Conservation (phyloP, 2,113 vertebrate genomes). For the Tetraodon nigroviridis region DNA sequence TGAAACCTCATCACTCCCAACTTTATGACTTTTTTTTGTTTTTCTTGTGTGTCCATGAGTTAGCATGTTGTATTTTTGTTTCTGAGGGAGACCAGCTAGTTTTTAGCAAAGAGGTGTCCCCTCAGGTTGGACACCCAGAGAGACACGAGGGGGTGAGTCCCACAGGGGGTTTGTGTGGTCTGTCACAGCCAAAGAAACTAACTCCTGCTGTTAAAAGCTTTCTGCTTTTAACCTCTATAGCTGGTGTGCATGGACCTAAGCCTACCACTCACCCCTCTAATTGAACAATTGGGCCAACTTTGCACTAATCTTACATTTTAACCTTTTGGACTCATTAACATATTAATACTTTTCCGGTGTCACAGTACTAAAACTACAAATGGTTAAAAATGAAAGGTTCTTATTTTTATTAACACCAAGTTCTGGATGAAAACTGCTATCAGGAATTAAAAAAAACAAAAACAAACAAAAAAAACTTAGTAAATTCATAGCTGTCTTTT, state of each 20-base stretch:
- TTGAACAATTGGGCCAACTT: not conserved
- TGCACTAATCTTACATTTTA: slow-evolving; percentile 9
- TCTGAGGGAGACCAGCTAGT: slow-evolving; percentile 69
- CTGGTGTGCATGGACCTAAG: slow-evolving; percentile 34
- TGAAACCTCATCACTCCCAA: not conserved
- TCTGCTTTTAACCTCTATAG: slow-evolving; percentile 24
- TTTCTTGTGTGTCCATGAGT: slow-evolving; percentile 27
- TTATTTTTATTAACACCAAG: not conserved
- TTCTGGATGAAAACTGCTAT: not conserved
- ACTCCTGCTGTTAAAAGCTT: slow-evolving; percentile 40
- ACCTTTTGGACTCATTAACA: slow-evolving; percentile 1
- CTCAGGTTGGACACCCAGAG: slow-evolving; percentile 41
- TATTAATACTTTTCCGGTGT: not conserved
- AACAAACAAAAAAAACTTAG: not conserved
- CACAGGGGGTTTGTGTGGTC: slow-evolving; percentile 23
- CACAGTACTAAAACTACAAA: too few species aligned
- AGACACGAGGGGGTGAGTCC: slow-evolving; percentile 70
- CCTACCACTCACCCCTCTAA: slow-evolving; percentile 18
- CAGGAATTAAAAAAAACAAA: not conserved
- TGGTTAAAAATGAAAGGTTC: too few species aligned
- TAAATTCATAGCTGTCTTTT: not conserved
- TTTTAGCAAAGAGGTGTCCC: slow-evolving; percentile 56
- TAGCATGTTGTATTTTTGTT: slow-evolving; percentile 58
- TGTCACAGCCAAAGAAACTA: slow-evolving; percentile 28
- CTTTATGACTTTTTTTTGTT: slow-evolving; percentile 13